Percentiles rank a stretch among this genome's conserved stretches.
Conservation (phyloP, 2,113 vertebrate genomes). For the Odobenus rosmarus region DNA sequence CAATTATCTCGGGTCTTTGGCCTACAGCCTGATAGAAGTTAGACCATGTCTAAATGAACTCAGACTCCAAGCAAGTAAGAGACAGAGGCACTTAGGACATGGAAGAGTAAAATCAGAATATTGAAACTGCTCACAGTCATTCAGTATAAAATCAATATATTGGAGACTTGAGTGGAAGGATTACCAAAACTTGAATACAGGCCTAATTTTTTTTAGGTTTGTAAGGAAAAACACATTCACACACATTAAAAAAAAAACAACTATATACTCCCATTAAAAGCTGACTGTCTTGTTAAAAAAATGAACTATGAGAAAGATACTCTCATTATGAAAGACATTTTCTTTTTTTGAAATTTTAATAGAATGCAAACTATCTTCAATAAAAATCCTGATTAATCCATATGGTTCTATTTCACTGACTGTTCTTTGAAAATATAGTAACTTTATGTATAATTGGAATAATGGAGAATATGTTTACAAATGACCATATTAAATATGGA, state of each 20-base stretch:
- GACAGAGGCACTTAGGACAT: background rate
- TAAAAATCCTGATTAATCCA: background rate
- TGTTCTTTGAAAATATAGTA: conserved; percentile 13
- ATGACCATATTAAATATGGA: conserved; percentile 13
- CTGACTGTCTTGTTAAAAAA: conserved; percentile 37
- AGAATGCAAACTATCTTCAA: background rate
- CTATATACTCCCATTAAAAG: background rate
- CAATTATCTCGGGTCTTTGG: conserved; percentile 45
- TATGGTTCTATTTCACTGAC: background rate
- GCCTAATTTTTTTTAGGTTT: background rate
- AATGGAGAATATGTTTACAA: background rate
- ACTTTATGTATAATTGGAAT: background rate
- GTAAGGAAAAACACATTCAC: background rate
- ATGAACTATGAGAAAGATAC: background rate
- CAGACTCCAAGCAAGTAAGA: background rate
- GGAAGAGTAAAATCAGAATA: background rate
- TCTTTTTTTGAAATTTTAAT: conserved; percentile 53
- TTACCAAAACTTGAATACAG: background rate
- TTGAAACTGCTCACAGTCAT: background rate
- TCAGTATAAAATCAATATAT: background rate
- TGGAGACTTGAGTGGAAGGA: background rate
- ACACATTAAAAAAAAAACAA: background rate
- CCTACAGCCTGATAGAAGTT: conserved; percentile 20
- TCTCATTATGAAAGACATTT: conserved; percentile 17
- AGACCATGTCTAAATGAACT: conserved; percentile 50